phyloP scores from a whole-genome alignment of 2,888 invertebrate species.

The Monopis laevigella region DNA sequence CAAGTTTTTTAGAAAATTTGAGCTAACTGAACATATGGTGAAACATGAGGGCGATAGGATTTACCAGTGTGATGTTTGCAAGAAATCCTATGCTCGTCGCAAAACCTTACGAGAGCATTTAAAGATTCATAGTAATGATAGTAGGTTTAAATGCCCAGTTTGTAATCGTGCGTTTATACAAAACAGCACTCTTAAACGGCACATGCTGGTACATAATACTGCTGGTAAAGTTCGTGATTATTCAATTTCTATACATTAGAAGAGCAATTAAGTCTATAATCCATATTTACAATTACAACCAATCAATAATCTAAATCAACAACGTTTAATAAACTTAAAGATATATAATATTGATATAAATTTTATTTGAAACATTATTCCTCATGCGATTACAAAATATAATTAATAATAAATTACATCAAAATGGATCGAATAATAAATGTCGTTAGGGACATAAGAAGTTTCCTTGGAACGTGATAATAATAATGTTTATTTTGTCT shows the following conservation, averaged over 20 bases:
- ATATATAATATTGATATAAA: too few relatives aligned
- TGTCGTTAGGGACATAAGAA: too few relatives aligned
- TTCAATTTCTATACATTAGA: too few relatives aligned
- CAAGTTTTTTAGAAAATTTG: slow-evolving; percentile 64
- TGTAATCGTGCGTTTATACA: slow-evolving; percentile 55
- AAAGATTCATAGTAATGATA: slow-evolving; percentile 54
- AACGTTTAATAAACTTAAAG: too few relatives aligned
- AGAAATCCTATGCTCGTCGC: slow-evolving; percentile 52
- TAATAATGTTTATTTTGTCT: too few relatives aligned
- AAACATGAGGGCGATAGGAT: slow-evolving; percentile 62
- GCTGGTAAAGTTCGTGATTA: too few relatives aligned
- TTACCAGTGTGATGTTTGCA: slow-evolving; percentile 62
- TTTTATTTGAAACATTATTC: too few relatives aligned
- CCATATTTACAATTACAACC: not conserved
- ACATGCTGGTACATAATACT: slow-evolving; percentile 28
- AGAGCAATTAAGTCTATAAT: not conserved
- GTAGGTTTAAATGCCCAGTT: slow-evolving; percentile 44
- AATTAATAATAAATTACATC: too few relatives aligned
- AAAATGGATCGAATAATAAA: too few relatives aligned
- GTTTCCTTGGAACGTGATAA: too few relatives aligned
- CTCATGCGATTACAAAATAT: too few relatives aligned
- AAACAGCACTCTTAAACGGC: slow-evolving; percentile 53
- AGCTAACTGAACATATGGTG: slow-evolving; percentile 61
- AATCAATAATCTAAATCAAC: too few relatives aligned
- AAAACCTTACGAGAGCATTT: slow-evolving; percentile 57